Conservation (phyloP, 2,113 vertebrate species). For the Aythya baeri region DNA sequence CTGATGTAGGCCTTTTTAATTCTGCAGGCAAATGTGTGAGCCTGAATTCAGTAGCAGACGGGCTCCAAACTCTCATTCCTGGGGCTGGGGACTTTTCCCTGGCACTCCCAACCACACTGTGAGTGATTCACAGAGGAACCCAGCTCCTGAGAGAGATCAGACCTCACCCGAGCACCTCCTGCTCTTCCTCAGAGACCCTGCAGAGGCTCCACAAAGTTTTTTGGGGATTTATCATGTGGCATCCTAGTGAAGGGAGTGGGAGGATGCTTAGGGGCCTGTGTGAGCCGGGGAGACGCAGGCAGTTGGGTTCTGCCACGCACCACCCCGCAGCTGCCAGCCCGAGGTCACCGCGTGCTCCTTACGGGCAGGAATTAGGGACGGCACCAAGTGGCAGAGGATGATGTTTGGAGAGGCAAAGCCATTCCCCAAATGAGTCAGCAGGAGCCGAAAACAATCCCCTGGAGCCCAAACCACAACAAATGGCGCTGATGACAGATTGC, state of each 20-base stretch:
- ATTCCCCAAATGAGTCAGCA: constrained; percentile 39
- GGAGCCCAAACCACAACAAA: background rate
- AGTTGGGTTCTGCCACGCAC: no score
- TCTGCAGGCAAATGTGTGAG: background rate
- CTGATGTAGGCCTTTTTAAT: background rate
- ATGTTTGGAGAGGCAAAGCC: background rate
- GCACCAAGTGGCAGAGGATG: background rate
- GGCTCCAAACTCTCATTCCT: background rate
- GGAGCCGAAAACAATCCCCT: background rate
- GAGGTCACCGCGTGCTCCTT: background rate
- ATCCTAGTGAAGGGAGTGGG: background rate
- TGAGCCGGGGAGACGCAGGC: accelerated
- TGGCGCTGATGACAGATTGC: background rate
- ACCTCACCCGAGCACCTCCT: accelerated
- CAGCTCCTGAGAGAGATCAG: accelerated
- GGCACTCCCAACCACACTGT: accelerated
- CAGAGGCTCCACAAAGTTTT: accelerated
- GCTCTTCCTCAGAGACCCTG: background rate
- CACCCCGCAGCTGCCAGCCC: background rate
- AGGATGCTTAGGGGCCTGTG: accelerated
- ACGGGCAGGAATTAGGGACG: background rate
- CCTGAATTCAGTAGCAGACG: background rate
- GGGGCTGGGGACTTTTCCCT: background rate
- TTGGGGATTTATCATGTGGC: accelerated
- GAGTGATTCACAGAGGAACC: accelerated